Evolutionary conservation across 2,888 invertebrate species (phyloP).

Genomic region (Caenorhabditis virilis): DNA sequence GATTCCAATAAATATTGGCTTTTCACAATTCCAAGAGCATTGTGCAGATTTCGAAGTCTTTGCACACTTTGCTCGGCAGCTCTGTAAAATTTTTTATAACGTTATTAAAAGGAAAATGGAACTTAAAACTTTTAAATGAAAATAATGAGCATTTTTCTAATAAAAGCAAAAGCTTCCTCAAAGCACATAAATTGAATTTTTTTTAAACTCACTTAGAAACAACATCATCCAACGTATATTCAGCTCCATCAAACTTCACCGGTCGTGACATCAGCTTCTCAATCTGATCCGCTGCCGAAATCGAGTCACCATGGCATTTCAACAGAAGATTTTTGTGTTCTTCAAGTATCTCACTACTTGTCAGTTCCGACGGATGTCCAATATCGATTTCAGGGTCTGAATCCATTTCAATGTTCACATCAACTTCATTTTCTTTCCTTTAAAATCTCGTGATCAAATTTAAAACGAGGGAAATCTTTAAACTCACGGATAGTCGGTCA

Average conservation of each 20-base stretch:
- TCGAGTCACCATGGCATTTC: slow-evolving; percentile 1
- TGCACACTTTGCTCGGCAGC: slow-evolving; percentile 12
- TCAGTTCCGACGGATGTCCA: not conserved
- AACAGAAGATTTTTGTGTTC: not conserved
- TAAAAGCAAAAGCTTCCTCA: not conserved
- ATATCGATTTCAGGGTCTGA: slow-evolving; percentile 4
- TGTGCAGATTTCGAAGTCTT: not conserved
- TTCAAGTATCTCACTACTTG: not conserved
- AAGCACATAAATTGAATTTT: not conserved
- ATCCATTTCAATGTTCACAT: not conserved
- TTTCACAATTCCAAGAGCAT: slow-evolving; percentile 6
- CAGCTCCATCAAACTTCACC: not conserved
- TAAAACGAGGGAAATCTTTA: too few relatives aligned
- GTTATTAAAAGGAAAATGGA: not conserved
- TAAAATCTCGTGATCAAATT: too few relatives aligned
- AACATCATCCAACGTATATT: slow-evolving; percentile 1
- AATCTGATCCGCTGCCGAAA: slow-evolving; percentile 2
- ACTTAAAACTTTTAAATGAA: not conserved
- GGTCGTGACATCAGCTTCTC: slow-evolving; percentile 2
- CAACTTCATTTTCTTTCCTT: not conserved
- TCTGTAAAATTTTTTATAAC: not conserved
- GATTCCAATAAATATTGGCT: slow-evolving; percentile 16
- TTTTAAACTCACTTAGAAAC: not conserved
- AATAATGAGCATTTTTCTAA: not conserved
- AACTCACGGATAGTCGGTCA: slow-evolving; percentile 8